A percentile compares a stretch with the other conserved stretches of the same genome.
These are phyloP conservation scores for Epinephelus coioides DNA, from an alignment of 2,797 vertebrate genomes.

Conservation along the genomic window DNA sequence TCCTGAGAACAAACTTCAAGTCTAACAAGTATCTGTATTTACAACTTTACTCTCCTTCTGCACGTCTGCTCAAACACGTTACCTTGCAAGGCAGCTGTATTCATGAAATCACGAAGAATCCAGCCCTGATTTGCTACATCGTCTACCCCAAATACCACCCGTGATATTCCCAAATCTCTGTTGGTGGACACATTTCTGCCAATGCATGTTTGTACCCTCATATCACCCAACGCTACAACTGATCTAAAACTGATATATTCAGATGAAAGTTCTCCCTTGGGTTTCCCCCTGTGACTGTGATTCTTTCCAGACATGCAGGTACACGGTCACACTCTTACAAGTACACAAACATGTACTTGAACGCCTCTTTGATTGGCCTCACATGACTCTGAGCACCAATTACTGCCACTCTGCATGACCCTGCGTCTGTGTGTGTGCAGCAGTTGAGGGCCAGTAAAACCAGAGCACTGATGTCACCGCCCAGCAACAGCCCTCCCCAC, in stretches of 20 bases:
- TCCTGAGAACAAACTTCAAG: too few species aligned
- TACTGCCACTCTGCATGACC: constrained; percentile 49
- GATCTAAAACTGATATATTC: background rate
- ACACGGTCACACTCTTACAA: constrained; percentile 19
- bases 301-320: constrained; percentile 19
- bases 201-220: too few species aligned
- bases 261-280: constrained; percentile 13
- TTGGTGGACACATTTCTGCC: too few species aligned
- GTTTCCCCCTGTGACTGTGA: background rate
- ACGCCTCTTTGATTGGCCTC: constrained; percentile 52
- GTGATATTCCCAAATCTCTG: too few species aligned
- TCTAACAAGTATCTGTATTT: too few species aligned
- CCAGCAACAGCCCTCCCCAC: constrained; percentile 4
- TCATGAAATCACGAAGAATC: too few species aligned
- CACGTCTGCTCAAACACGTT: too few species aligned
- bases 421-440: constrained; percentile 24
- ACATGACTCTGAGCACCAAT: constrained; percentile 55
- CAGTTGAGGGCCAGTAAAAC: constrained; percentile 28
- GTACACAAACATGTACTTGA: constrained; percentile 37
- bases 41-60: too few species aligned
- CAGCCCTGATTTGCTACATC: too few species aligned
- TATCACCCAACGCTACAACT: too few species aligned
- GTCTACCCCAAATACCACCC: too few species aligned
- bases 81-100: too few species aligned
- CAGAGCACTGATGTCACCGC: constrained; percentile 44